These are phyloP conservation scores for Bembecia ichneumoniformis DNA, from an alignment of 2,888 invertebrate species.

Conservation along the genomic window DNA sequence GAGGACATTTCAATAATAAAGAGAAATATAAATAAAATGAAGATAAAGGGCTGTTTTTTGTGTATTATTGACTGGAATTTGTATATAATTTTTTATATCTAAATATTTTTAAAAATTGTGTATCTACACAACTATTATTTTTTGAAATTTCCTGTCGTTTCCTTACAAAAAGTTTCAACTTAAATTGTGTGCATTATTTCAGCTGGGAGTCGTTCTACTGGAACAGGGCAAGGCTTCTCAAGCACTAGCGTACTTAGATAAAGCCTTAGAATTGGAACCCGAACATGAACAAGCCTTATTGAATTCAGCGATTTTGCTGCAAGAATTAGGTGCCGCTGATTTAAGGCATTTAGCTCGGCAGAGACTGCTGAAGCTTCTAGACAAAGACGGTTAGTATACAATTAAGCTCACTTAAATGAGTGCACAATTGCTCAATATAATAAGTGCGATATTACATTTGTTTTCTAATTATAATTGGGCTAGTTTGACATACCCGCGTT, in stretches of 20 bases:
- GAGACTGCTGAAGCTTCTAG: slow-evolving; percentile 84
- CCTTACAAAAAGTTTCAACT: no score
- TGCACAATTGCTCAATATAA: no score
- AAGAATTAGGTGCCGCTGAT: slow-evolving; percentile 88
- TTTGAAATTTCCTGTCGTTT: no score
- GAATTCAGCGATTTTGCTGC: slow-evolving; percentile 94
- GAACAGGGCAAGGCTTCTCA: slow-evolving; percentile 93
- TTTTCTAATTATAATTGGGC: no score
- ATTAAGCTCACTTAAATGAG: not conserved
- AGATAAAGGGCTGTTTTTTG: no score
- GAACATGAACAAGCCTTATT: slow-evolving; percentile 95
- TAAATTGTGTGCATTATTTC: slow-evolving; percentile 7
- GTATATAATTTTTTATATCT: no score
- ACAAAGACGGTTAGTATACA: slow-evolving; percentile 73
- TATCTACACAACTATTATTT: no score
- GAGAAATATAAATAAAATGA: no score
- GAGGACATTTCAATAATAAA: no score
- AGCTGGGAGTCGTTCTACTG: slow-evolving; percentile 94
- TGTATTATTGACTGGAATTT: no score
- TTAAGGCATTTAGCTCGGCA: slow-evolving; percentile 84
- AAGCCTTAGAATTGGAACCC: slow-evolving; percentile 92
- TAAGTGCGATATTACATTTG: no score
- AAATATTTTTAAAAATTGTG: no score
- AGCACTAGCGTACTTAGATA: slow-evolving; percentile 92
- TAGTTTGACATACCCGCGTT: not conserved